phyloP scores from a whole-genome alignment of 1,140 invertebrate species.

The Chironomus tepperi region DNA sequence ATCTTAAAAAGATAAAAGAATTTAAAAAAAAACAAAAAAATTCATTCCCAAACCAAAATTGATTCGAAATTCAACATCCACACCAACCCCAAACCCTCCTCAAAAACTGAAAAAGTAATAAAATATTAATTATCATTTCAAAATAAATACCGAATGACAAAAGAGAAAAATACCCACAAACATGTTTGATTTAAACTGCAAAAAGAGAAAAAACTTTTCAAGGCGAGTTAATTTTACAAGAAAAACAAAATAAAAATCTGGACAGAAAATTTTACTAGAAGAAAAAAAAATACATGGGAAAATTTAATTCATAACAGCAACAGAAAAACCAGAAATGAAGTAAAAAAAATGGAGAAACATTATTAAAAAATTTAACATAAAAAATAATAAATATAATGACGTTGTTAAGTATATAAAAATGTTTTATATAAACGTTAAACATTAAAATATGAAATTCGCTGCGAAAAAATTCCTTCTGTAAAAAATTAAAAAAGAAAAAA shows the following conservation, averaged over 20 bases:
- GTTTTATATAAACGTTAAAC: constrained; percentile 23
- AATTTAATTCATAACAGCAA: neutral
- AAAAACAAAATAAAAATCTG: too few species aligned
- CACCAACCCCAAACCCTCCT: neutral
- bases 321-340: constrained; percentile 7
- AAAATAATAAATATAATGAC: constrained; percentile 22
- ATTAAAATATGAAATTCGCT: constrained; percentile 24
- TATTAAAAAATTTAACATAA: constrained; percentile 17
- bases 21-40: neutral
- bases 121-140: neutral
- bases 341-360: constrained; percentile 14
- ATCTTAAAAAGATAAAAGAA: neutral
- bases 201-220: too few species aligned
- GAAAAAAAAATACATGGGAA: neutral
- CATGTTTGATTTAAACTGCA: too few species aligned
- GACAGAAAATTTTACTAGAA: neutral
- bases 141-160: neutral
- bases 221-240: too few species aligned
- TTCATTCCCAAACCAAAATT: too few species aligned
- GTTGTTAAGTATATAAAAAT: constrained; percentile 24
- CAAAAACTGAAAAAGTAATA: neutral
- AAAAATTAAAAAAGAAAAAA: constrained; percentile 5
- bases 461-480: constrained; percentile 23
- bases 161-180: neutral
- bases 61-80: neutral